phyloP scores from a whole-genome alignment of 2,888 invertebrate genomes.

The Synanthedon tipuliformis region DNA sequence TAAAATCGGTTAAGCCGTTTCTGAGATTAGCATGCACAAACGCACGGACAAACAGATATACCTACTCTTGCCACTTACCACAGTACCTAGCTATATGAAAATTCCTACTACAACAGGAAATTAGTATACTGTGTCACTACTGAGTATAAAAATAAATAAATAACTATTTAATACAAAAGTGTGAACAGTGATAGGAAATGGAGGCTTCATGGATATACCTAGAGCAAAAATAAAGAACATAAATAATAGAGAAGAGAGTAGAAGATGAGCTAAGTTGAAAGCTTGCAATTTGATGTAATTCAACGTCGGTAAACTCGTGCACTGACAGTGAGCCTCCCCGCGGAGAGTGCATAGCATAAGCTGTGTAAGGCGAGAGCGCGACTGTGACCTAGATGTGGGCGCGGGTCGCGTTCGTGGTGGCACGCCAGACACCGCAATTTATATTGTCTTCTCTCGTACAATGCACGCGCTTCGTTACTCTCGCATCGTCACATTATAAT shows the following conservation, averaged over 20 bases:
- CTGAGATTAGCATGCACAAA: no score
- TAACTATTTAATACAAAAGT: no score
- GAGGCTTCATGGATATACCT: no score
- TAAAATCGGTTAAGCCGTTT: no score
- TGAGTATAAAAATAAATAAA: no score
- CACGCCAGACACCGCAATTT: conserved; percentile 34
- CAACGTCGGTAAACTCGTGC: conserved; percentile 8
- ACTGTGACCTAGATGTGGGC: conserved; percentile 41
- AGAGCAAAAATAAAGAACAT: neutral
- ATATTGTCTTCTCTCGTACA: conserved; percentile 38
- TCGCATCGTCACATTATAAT: no score
- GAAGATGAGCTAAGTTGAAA: neutral
- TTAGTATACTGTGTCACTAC: no score
- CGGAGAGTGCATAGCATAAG: conserved; percentile 20
- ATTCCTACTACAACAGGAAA: no score
- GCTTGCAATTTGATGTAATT: conserved; percentile 4
- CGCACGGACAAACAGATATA: no score
- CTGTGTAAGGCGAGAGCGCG: conserved; percentile 7
- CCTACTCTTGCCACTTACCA: no score
- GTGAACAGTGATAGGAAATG: no score
- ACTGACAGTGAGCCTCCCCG: conserved; percentile 6
- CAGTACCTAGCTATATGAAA: no score
- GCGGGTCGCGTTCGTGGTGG: conserved; percentile 26
- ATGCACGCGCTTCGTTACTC: conserved; percentile 14
- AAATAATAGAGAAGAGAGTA: neutral